Base-by-base conservation (phyloP, 2,888 invertebrate genomes). In the Melinaea menophilus region DNA sequence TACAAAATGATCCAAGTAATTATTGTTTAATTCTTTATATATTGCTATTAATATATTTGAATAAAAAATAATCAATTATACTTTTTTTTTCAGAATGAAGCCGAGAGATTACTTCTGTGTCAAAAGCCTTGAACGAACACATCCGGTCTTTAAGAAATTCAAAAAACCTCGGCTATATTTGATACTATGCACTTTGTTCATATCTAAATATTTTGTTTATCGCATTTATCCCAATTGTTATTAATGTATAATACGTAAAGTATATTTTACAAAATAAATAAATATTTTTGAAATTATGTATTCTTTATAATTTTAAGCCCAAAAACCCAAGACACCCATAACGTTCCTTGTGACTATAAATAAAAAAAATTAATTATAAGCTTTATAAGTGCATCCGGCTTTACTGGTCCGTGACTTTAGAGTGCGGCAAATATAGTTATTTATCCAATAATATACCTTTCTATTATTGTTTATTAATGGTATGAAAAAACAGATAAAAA, bases 91-190 rank as follows among this genome's bases (percentile, higher is more conserved):
- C 85, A 91, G 90, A 85, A 81, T 62, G 90, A 90, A 77, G 90
- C 90, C 5, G 88, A 89, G 65, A 82, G 82, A 75, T 75, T 90
- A n/a, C 74, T 91, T 12, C 75, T 88, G 9, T 91, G 90, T 64
- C 89, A 88, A 71, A 89, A 88, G 62, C 74, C 83, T 58, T 88
- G 75, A 86, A 76, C 47, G 37, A 57, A 22, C 51, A n/a, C 11
- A 46, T 55, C 12, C 3, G 59, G 46, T 56, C 55, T 48, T 47
- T 5, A 41, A 7, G 45, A 56, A 47, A 64, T 46, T 55, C 46
- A 31, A 33, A 57, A n/a, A 59, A 64, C 65, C 35, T 51, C 56
- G 64, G 67, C 67, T 56, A 35, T 55, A 33, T 45, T 65, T 64
- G 46, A 62, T 57, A 55, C 56, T 34, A 47, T 59, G 22, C 35